These are phyloP conservation scores for Helobdella robusta DNA, from an alignment of 2,888 invertebrate genomes.

Conservation along the genomic window DNA sequence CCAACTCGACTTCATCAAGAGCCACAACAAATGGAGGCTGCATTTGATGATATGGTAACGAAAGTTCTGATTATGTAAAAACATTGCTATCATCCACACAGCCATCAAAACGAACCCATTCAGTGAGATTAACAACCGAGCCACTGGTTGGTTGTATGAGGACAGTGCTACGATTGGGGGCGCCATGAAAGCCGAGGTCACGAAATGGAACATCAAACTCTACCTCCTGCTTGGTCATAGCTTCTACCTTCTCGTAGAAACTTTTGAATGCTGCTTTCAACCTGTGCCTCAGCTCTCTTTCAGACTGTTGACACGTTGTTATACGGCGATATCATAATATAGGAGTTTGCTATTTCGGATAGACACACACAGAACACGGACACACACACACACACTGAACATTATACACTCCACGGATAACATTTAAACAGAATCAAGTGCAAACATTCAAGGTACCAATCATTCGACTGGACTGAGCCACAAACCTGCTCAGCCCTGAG, in stretches of 20 bases:
- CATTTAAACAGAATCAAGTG: too few relatives aligned
- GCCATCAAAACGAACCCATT: slow-evolving; percentile 62
- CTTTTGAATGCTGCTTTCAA: slow-evolving; percentile 94
- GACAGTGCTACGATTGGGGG: slow-evolving; percentile 89
- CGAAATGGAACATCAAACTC: slow-evolving; percentile 98
- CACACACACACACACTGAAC: too few relatives aligned
- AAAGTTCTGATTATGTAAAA: neutral
- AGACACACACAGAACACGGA: neutral
- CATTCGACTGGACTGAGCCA: too few relatives aligned
- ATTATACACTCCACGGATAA: too few relatives aligned
- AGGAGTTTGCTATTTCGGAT: neutral
- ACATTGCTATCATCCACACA: neutral
- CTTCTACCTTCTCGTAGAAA: slow-evolving; percentile 89
- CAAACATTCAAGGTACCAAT: too few relatives aligned
- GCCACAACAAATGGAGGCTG: slow-evolving; percentile 95
- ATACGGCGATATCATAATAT: neutral
- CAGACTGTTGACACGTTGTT: slow-evolving; percentile 57
- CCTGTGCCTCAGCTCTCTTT: slow-evolving; percentile 87
- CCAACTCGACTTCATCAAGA: slow-evolving; percentile 89
- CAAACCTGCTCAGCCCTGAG: slow-evolving; percentile 90
- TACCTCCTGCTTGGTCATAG: slow-evolving; percentile 86
- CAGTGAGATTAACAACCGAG: slow-evolving; percentile 90
- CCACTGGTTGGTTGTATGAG: slow-evolving; percentile 92
- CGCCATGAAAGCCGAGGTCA: slow-evolving; percentile 93
- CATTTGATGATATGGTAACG: slow-evolving; percentile 2